Percentiles rank a stretch among this genome's conserved stretches.
These are phyloP conservation scores for Thaumatotibia leucotreta DNA, from an alignment of 1,140 invertebrate genomes.

Conservation along the genomic window DNA sequence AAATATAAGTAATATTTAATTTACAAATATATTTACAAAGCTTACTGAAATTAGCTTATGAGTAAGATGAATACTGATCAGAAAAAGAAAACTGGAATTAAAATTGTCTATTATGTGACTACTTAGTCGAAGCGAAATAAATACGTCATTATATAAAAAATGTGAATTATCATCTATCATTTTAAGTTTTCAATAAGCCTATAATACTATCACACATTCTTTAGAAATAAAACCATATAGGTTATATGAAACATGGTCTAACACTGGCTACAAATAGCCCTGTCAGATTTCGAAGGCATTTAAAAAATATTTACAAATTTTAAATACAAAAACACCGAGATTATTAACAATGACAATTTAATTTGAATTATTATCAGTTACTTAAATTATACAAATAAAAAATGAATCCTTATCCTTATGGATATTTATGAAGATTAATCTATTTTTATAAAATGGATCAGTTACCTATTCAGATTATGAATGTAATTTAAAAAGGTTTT, in stretches of 20 bases:
- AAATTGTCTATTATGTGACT: slow-evolving; percentile 15
- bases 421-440: no score
- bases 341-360: background rate
- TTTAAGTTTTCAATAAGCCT: slow-evolving; percentile 25
- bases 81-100: slow-evolving; percentile 38
- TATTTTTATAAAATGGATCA: no score
- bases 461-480: no score
- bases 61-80: slow-evolving; percentile 55
- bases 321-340: slow-evolving; percentile 14
- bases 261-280: background rate
- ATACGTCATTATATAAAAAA: slow-evolving; percentile 27
- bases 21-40: slow-evolving; percentile 57
- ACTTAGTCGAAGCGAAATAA: slow-evolving; percentile 26
- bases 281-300: background rate
- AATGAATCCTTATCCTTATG: background rate
- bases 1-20: slow-evolving; percentile 62
- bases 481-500: no score
- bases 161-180: slow-evolving; percentile 22
- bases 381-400: background rate
- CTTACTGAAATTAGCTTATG: slow-evolving; percentile 39
- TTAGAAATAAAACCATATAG: slow-evolving; percentile 15
- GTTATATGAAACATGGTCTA: background rate
- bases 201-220: slow-evolving; percentile 47
- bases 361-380: background rate
- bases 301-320: slow-evolving; percentile 12